Evolutionary conservation across 2,888 invertebrate genomes (phyloP).

Genomic region (Gnatocerus cornutus): DNA sequence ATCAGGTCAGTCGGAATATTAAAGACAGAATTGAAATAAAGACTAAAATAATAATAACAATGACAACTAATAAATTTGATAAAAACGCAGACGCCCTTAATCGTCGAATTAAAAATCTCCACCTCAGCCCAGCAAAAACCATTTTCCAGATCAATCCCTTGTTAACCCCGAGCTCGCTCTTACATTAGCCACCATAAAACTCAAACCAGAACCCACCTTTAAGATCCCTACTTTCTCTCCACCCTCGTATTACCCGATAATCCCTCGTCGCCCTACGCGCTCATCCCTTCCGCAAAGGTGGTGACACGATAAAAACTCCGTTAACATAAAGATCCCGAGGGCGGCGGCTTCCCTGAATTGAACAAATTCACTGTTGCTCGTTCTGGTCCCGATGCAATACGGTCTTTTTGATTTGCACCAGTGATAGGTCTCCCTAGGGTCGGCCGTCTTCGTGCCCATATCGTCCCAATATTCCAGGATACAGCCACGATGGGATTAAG

Average conservation of each 20-base stretch:
- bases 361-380: slow-evolving; percentile 44
- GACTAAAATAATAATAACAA: too few relatives aligned
- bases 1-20: too few relatives aligned
- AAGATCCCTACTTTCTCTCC: too few relatives aligned
- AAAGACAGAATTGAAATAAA: too few relatives aligned
- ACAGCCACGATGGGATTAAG: slow-evolving; percentile 33
- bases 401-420: slow-evolving; percentile 54
- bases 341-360: slow-evolving; percentile 7
- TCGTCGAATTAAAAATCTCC: too few relatives aligned
- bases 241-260: too few relatives aligned
- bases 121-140: not conserved
- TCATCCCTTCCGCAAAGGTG: slow-evolving; percentile 11
- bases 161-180: too few relatives aligned
- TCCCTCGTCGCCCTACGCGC: too few relatives aligned
- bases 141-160: not conserved
- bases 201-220: too few relatives aligned
- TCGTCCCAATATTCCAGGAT: slow-evolving; percentile 35
- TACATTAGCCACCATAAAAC: too few relatives aligned
- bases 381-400: slow-evolving; percentile 53
- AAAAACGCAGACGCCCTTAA: too few relatives aligned
- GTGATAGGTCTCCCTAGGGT: slow-evolving; percentile 54
- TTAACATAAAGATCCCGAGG: slow-evolving; percentile 25
- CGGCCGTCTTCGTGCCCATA: slow-evolving; percentile 50
- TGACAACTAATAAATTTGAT: too few relatives aligned
- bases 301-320: slow-evolving; percentile 30